These are phyloP conservation scores for Tridacna gigas DNA, from an alignment of 2,888 invertebrate genomes.

Conservation along the genomic window DNA sequence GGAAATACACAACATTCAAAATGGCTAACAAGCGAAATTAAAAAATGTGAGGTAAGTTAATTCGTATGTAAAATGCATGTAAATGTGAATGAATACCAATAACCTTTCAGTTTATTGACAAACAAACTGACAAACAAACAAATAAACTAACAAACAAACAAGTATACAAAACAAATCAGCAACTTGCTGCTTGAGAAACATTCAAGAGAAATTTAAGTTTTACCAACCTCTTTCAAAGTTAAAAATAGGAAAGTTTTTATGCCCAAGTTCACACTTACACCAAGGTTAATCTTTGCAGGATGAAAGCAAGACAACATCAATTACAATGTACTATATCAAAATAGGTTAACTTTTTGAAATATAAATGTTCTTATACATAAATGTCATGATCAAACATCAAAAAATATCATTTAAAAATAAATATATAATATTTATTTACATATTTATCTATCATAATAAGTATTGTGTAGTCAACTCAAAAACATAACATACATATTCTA, in stretches of 20 bases:
- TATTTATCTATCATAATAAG: slow-evolving; percentile 1
- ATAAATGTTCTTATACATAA: slow-evolving; percentile 3
- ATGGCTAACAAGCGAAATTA: too few relatives aligned
- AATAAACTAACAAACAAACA: too few relatives aligned
- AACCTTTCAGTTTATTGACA: too few relatives aligned
- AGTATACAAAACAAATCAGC: too few relatives aligned
- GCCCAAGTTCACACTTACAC: not conserved
- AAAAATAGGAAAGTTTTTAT: not conserved
- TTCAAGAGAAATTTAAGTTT: too few relatives aligned
- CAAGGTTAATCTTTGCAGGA: too few relatives aligned
- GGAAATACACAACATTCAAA: too few relatives aligned
- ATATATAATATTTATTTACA: slow-evolving; percentile 10
- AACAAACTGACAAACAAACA: too few relatives aligned
- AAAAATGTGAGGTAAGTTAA: too few relatives aligned
- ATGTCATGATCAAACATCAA: slow-evolving; percentile 20
- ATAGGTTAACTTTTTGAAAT: slow-evolving; percentile 7
- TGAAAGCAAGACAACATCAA: not conserved
- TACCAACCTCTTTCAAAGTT: not conserved
- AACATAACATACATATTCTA: not conserved
- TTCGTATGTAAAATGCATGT: too few relatives aligned
- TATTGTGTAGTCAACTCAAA: not conserved
- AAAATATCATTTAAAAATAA: slow-evolving; percentile 26
- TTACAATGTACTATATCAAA: not conserved
- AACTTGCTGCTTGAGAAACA: too few relatives aligned
- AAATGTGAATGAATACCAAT: too few relatives aligned